A percentile compares a stretch with the other conserved stretches of the same genome.
phyloP scores from a whole-genome alignment of 2,888 invertebrate species.

The Siphonodentalium dalli region DNA sequence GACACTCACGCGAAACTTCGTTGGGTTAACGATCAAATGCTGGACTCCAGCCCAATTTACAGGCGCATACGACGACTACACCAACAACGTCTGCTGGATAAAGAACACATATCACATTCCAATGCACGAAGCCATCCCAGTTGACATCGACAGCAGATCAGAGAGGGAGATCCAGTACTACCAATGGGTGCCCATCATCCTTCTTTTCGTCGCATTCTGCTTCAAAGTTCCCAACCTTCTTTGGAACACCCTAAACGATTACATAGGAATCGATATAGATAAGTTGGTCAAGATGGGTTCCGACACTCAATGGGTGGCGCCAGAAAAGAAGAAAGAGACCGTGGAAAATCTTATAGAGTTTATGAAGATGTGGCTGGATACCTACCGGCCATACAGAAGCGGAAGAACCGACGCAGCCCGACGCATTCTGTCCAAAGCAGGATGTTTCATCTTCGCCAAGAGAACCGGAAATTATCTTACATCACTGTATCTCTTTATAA shows the following conservation, averaged over 20 bases:
- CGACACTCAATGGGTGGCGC: constrained; percentile 43
- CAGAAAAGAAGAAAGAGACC: constrained; percentile 39
- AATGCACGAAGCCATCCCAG: constrained; percentile 43
- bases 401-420: constrained; percentile 41
- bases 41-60: constrained; percentile 50
- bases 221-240: constrained; percentile 52
- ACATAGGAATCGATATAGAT: constrained; percentile 50
- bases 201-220: constrained; percentile 50
- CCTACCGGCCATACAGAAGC: constrained; percentile 46
- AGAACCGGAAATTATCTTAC: constrained; percentile 55
- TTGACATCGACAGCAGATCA: constrained; percentile 33
- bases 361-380: constrained; percentile 49
- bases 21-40: constrained; percentile 49
- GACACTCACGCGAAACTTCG: constrained; percentile 48
- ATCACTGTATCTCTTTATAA: constrained; percentile 52
- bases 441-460: constrained; percentile 51
- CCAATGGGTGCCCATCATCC: constrained; percentile 55
- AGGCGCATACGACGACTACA: constrained; percentile 43
- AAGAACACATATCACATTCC: constrained; percentile 55
- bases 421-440: constrained; percentile 41
- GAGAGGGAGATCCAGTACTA: constrained; percentile 51
- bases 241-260: constrained; percentile 43
- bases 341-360: constrained; percentile 42
- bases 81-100: constrained; percentile 51
- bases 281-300: constrained; percentile 49